phyloP scores from a whole-genome alignment of 2,888 invertebrate species.

The Netelia melanura region DNA sequence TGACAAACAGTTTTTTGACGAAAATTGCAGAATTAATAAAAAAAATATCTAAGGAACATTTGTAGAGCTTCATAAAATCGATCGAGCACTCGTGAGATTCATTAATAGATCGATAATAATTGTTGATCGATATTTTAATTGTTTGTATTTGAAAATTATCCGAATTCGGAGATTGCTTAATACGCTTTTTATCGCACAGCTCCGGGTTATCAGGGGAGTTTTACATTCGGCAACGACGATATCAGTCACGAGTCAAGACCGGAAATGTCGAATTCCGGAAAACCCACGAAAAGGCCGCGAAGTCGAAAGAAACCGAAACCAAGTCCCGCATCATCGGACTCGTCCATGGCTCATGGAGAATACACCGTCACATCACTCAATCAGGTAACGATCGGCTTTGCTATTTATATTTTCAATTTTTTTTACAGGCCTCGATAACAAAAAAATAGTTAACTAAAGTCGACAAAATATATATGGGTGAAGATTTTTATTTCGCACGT shows the following conservation, averaged over 20 bases:
- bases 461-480: not conserved
- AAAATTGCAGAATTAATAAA: too few relatives aligned
- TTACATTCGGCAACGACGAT: constrained; percentile 80
- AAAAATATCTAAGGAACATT: too few relatives aligned
- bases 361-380: constrained; percentile 81
- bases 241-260: constrained; percentile 79
- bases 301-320: constrained; percentile 77
- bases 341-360: constrained; percentile 79
- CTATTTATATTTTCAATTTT: not conserved
- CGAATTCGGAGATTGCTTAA: not conserved
- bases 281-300: constrained; percentile 80
- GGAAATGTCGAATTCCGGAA: constrained; percentile 73
- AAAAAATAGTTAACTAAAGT: constrained; percentile 11
- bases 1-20: too few relatives aligned
- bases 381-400: constrained; percentile 76
- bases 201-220: constrained; percentile 75
- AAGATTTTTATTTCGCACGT: constrained; percentile 1
- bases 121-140: too few relatives aligned
- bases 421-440: not conserved
- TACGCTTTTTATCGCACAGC: constrained; percentile 63
- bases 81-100: too few relatives aligned
- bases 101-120: too few relatives aligned
- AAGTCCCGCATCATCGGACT: constrained; percentile 76
- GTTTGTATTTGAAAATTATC: not conserved
- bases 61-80: too few relatives aligned